Conservation (phyloP, 2,888 invertebrate species). For the Drosophila pseudotalamancana region DNA sequence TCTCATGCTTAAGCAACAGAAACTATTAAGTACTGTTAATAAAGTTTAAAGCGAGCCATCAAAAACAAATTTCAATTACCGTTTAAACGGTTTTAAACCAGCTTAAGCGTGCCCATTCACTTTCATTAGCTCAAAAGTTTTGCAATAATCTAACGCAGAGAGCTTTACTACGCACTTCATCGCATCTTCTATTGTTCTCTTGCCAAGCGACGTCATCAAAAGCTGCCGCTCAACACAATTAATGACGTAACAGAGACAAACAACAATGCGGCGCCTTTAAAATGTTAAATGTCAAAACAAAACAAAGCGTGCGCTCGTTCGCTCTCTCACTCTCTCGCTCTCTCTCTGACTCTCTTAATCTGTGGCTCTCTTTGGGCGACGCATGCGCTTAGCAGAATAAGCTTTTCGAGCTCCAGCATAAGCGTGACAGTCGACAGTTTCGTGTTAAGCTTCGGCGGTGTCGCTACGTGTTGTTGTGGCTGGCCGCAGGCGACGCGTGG, state of each 20-base stretch:
- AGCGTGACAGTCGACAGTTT: slow-evolving; percentile 54
- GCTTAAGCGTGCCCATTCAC: slow-evolving; percentile 21
- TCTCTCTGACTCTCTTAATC: not conserved
- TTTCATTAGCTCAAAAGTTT: slow-evolving; percentile 45
- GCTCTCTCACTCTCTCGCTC: not conserved
- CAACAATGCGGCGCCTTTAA: slow-evolving; percentile 5
- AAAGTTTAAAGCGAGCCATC: not conserved
- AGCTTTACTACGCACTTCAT: slow-evolving; percentile 20
- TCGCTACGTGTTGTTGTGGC: slow-evolving; percentile 51
- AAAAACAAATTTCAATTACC: slow-evolving; percentile 24
- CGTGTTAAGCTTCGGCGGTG: slow-evolving; percentile 52
- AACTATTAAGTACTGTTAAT: not conserved
- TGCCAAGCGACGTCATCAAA: slow-evolving; percentile 38
- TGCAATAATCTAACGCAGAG: slow-evolving; percentile 15
- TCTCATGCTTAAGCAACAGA: not conserved
- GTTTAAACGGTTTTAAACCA: slow-evolving; percentile 26
- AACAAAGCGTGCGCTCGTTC: slow-evolving; percentile 31
- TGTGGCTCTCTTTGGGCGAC: slow-evolving; percentile 20
- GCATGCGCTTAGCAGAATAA: slow-evolving; percentile 56
- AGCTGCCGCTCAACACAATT: slow-evolving; percentile 9
- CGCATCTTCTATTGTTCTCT: not conserved
- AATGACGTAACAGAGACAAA: slow-evolving; percentile 43
- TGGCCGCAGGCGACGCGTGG: slow-evolving; percentile 45
- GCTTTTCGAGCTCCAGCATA: slow-evolving; percentile 51
- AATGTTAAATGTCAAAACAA: slow-evolving; percentile 54